Evolutionary conservation across 2,113 vertebrate species (phyloP).

Genomic region (Thermophis baileyi): DNA sequence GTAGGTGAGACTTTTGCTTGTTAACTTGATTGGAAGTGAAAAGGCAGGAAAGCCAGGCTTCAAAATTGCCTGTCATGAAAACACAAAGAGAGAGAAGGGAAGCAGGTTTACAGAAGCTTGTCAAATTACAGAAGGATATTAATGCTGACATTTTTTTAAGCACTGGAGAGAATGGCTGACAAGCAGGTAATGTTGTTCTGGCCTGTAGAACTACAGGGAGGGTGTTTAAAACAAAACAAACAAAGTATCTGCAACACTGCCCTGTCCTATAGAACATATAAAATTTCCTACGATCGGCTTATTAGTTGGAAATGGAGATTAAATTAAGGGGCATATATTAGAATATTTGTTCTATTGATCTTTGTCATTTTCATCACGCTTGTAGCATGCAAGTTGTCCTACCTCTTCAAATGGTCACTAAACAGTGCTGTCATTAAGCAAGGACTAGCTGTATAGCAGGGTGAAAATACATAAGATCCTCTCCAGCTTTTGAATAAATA

Average conservation of each 20-base stretch:
- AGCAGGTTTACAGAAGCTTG: not conserved
- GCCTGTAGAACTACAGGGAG: not conserved
- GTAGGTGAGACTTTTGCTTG: slow-evolving; percentile 33
- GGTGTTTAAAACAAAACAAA: slow-evolving; percentile 6
- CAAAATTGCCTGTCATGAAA: slow-evolving; percentile 26
- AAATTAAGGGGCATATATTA: slow-evolving; percentile 37
- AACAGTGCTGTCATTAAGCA: not conserved
- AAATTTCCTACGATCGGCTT: slow-evolving; percentile 28
- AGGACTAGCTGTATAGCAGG: not conserved
- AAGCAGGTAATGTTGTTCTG: slow-evolving; percentile 16
- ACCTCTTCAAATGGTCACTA: not conserved
- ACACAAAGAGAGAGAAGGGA: slow-evolving; percentile 38
- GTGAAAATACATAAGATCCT: not conserved
- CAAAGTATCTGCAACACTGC: not conserved
- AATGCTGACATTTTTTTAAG: slow-evolving; percentile 44
- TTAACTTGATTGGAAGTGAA: slow-evolving; percentile 37
- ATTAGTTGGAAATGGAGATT: slow-evolving; percentile 34
- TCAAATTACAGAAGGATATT: slow-evolving; percentile 27
- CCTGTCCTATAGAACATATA: not conserved
- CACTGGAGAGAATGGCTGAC: slow-evolving; percentile 24
- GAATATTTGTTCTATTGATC: slow-evolving; percentile 11
- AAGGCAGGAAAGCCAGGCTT: slow-evolving; percentile 30
- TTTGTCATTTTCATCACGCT: not conserved
- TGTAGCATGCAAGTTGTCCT: not conserved
- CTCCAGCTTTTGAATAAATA: not conserved